Conservation (phyloP, 2,888 invertebrate genomes). For the Dusona sp. region DNA sequence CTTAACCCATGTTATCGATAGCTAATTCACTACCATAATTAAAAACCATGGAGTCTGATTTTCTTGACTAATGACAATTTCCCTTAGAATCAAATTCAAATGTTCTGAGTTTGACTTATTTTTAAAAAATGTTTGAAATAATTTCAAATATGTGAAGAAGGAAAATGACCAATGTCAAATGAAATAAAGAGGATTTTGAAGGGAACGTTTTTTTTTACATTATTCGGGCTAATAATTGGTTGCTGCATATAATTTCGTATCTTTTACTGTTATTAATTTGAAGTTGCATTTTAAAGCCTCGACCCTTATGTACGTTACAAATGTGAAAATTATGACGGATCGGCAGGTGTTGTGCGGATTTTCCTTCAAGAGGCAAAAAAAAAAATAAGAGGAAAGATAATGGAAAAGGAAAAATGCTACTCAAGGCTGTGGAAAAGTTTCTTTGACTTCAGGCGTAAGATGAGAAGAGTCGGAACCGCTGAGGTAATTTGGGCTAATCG, state of each 20-base stretch:
- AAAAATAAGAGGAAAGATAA: slow-evolving; percentile 14
- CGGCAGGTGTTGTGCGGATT: slow-evolving; percentile 45
- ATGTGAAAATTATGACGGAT: slow-evolving; percentile 31
- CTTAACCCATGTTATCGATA: neutral
- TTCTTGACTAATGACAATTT: neutral
- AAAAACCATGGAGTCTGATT: neutral
- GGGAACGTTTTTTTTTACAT: neutral
- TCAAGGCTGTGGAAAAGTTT: slow-evolving; percentile 17
- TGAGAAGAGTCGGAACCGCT: slow-evolving; percentile 46
- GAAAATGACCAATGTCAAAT: too few relatives aligned
- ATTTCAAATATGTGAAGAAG: neutral
- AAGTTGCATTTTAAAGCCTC: neutral
- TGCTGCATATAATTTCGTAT: neutral
- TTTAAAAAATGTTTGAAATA: too few relatives aligned
- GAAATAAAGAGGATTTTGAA: neutral
- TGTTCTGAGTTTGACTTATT: too few relatives aligned
- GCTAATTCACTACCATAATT: neutral
- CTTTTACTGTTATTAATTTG: neutral
- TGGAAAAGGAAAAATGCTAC: slow-evolving; percentile 49
- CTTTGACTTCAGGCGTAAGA: slow-evolving; percentile 38
- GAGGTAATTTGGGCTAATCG: slow-evolving; percentile 61
- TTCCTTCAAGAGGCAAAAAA: slow-evolving; percentile 6
- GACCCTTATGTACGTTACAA: slow-evolving; percentile 1
- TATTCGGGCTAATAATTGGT: neutral
- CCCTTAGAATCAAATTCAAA: too few relatives aligned